Conservation (phyloP, 2,113 vertebrate species). For the Tenebrosternarchus preto region DNA sequence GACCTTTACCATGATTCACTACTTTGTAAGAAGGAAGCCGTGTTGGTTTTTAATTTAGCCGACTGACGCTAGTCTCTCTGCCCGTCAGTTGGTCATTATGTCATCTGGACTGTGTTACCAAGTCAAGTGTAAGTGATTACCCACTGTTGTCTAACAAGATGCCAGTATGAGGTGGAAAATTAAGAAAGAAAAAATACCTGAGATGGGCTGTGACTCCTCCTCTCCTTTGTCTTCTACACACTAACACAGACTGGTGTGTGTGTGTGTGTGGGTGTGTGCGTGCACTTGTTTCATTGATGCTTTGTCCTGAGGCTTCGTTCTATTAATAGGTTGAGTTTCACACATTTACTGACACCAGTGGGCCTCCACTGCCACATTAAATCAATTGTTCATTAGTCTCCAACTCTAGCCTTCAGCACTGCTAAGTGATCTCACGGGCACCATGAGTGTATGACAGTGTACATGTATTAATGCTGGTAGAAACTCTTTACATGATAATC, state of each 20-base stretch:
- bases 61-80: too few relatives aligned
- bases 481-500: not conserved
- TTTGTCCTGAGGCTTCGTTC: conserved; percentile 28
- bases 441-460: not conserved
- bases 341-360: conserved; percentile 39
- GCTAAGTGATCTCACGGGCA: not conserved
- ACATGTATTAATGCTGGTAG: conserved; percentile 15
- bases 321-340: conserved; percentile 47
- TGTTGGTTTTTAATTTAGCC: not conserved
- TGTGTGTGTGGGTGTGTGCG: not conserved
- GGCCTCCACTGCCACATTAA: conserved; percentile 43
- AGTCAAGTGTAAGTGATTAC: not conserved
- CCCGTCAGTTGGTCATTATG: not conserved
- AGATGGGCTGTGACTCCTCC: not conserved
- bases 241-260: not conserved
- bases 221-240: conserved; percentile 4
- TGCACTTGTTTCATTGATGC: conserved; percentile 9
- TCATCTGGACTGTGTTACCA: not conserved
- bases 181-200: conserved; percentile 14
- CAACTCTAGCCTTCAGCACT: conserved; percentile 22
- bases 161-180: conserved; percentile 4
- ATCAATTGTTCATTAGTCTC: conserved; percentile 50
- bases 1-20: not conserved
- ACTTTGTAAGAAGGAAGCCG: not conserved
- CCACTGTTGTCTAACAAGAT: conserved; percentile 2